Conservation (phyloP, 2,113 vertebrate genomes). For the Edolisoma coerulescens region DNA sequence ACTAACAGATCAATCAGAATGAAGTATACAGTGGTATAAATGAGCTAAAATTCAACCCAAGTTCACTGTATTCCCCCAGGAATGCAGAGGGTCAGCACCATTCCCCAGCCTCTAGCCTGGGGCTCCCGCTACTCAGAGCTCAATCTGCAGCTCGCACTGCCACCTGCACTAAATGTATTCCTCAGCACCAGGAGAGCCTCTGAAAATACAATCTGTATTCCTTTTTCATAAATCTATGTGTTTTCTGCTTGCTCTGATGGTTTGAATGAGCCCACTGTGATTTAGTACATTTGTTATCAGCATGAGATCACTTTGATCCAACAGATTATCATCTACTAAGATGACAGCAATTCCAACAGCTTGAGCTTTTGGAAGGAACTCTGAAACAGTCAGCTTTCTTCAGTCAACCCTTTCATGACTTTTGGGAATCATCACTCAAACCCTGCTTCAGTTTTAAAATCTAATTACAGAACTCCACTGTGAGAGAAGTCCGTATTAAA, state of each 20-base stretch:
- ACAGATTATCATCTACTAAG: background rate
- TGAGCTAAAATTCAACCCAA: background rate
- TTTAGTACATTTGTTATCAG: background rate
- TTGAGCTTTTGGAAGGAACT: background rate
- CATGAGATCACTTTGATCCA: background rate
- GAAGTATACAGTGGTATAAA: background rate
- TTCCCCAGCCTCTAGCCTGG: background rate
- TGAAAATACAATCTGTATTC: background rate
- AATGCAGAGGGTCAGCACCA: background rate
- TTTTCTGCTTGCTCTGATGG: background rate
- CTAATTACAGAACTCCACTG: background rate
- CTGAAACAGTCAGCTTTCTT: background rate
- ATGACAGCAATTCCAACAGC: background rate
- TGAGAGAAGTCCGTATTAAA: background rate
- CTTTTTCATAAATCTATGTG: background rate
- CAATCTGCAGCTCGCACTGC: background rate
- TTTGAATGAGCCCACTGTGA: background rate
- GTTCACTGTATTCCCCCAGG: background rate
- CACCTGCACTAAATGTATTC: background rate
- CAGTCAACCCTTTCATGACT: background rate
- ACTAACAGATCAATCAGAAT: background rate
- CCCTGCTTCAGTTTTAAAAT: background rate
- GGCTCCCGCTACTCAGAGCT: background rate
- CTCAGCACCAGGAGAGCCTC: background rate
- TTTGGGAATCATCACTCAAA: background rate